A percentile compares a stretch with the other conserved stretches of the same genome.
Conservation (phyloP, 2,797 vertebrate species). For the Chrysocyon brachyurus region DNA sequence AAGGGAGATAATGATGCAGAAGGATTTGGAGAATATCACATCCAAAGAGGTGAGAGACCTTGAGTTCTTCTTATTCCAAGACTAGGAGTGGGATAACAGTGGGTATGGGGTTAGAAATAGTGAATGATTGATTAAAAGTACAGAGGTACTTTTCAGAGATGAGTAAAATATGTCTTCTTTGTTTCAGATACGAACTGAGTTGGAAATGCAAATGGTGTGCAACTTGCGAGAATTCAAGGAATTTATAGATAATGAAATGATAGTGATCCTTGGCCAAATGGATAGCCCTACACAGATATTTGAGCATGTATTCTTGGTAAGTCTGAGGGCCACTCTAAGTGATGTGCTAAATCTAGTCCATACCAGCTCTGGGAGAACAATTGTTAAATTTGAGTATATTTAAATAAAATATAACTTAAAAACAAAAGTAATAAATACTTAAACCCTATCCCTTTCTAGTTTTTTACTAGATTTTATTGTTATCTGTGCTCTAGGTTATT, state of each 20-base stretch:
- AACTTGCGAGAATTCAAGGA: constrained; percentile 98
- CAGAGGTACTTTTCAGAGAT: constrained; percentile 3
- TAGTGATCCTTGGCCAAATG: constrained; percentile 98
- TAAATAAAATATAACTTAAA: constrained; percentile 56
- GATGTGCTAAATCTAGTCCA: neutral
- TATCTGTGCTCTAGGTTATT: constrained; percentile 17
- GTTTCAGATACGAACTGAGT: constrained; percentile 95
- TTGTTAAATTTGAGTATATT: constrained; percentile 47
- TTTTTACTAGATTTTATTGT: constrained; percentile 32
- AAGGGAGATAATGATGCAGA: constrained; percentile 99
- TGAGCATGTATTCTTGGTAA: constrained; percentile 97
- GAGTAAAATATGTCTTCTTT: neutral
- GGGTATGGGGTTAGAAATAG: neutral
- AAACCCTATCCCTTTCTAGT: constrained; percentile 46
- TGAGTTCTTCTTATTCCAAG: neutral
- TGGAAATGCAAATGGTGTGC: constrained; percentile 99
- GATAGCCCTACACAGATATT: constrained; percentile 99
- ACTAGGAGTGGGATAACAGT: neutral
- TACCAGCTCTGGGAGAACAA: neutral
- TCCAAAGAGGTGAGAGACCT: constrained; percentile 94
- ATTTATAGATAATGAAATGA: constrained; percentile 99
- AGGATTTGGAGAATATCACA: constrained; percentile 98
- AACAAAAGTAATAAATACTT: constrained; percentile 49
- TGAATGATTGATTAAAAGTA: neutral
- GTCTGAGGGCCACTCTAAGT: constrained; percentile 53